Base-by-base conservation (phyloP, 2,113 vertebrate genomes). In the Lates calcarifer region DNA sequence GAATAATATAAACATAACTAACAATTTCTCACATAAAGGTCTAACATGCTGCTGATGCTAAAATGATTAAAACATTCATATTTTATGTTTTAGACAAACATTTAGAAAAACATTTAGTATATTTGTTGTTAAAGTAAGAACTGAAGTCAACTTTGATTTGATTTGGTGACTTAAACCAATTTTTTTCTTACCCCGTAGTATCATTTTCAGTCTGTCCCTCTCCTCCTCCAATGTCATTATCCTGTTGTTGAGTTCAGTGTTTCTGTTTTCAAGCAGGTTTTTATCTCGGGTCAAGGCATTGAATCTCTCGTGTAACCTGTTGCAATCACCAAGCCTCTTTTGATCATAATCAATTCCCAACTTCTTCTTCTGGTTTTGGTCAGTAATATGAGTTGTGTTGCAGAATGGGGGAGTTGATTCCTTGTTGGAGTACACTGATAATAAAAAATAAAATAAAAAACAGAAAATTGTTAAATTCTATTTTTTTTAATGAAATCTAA, bases 261-360 rank as follows among this genome's bases (percentile, higher is more conserved):
- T 77, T 63, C 0, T 12, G 37, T 80, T 62, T 73, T 53, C 8
- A 5, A 69, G 57, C 51, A 3, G 3, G 12, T n/a, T 26, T 18
- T 0, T 77, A 1, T 81, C 57, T 53, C 6, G 24, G 6, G 56
- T 72, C 77, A 87, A 62, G 24, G 39, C 14, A 1, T 60, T 81
- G 67, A 84, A 13, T 43, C 3, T 55, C 10, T 84, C 41, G 39
- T 74, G 67, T 11, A 69, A 14, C 5, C 5, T 17, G 24, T 77
- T 81, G 62, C 24, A 41, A 1, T 24, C 5, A n/a, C 0, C 6
- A 35, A 22, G 15, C 10, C 2, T n/a, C 13, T 6, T 47, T 31
- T 0, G 7, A 20, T 45, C 17, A 55, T 17, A 69, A 3, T 68
- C 14, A 9, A 0, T 43, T 24, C 11, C 20, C 15, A 13, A 8